Evolutionary conservation across 2,888 invertebrate species (phyloP).

Genomic region (Synanthedon formicaeformis): DNA sequence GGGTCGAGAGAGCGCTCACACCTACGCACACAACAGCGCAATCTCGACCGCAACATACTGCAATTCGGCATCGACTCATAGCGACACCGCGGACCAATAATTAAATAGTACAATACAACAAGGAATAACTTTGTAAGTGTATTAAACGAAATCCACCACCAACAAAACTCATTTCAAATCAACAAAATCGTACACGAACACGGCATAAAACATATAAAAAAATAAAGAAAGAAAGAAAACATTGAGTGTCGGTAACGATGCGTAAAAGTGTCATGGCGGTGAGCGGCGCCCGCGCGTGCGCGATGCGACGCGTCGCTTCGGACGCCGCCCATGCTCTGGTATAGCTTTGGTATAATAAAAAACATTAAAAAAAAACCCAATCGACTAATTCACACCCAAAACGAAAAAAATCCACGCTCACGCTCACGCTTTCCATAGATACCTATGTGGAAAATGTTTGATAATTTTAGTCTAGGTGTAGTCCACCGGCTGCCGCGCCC

Average conservation of each 20-base stretch:
- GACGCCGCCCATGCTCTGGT: conserved; percentile 62
- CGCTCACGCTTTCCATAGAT: conserved; percentile 72
- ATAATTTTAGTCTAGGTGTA: conserved; percentile 65
- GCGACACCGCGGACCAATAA: neutral
- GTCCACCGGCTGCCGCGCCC: conserved; percentile 62
- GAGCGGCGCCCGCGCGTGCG: conserved; percentile 51
- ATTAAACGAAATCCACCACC: conserved; percentile 72
- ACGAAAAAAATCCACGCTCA: conserved; percentile 71
- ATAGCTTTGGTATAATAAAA: conserved; percentile 55
- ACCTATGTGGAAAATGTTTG: conserved; percentile 69
- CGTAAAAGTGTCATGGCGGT: conserved; percentile 52
- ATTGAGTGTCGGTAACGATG: conserved; percentile 66
- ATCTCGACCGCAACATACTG: conserved; percentile 17
- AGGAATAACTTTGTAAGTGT: conserved; percentile 47
- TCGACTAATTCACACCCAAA: conserved; percentile 71
- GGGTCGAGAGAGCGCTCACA: conserved; percentile 40
- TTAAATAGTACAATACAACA: conserved; percentile 10
- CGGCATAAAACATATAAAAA: conserved; percentile 62
- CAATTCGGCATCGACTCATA: neutral
- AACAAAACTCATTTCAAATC: conserved; percentile 68
- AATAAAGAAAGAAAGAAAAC: conserved; percentile 43
- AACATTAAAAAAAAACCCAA: conserved; percentile 69
- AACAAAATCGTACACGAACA: conserved; percentile 69
- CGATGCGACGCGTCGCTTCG: conserved; percentile 19
- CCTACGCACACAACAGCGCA: conserved; percentile 53